Evolutionary conservation across 2,113 vertebrate species (phyloP).

Genomic region (Nasalis larvatus): DNA sequence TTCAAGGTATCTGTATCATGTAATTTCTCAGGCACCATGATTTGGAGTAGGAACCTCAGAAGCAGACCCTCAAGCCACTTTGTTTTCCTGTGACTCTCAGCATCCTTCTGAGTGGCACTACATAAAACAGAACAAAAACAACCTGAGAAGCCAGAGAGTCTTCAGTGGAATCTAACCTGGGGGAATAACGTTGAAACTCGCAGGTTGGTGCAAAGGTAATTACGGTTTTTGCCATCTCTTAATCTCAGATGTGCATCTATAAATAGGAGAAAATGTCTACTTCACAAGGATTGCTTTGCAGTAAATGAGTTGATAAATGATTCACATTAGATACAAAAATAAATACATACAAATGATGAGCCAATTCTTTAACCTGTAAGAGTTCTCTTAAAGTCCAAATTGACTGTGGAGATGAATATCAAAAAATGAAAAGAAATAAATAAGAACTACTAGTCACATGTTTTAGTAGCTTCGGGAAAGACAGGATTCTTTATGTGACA

Average conservation of each 20-base stretch:
- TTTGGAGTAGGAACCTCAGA: neutral
- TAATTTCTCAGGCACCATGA: neutral
- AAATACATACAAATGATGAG: neutral
- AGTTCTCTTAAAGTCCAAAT: neutral
- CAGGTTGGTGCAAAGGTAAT: no score
- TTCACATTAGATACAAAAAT: neutral
- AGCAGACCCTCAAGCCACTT: neutral
- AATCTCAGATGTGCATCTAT: neutral
- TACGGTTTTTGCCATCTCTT: neutral
- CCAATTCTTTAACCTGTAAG: neutral
- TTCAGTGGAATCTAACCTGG: neutral
- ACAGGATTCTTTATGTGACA: neutral
- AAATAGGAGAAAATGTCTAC: neutral
- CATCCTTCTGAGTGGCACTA: neutral
- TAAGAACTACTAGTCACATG: neutral
- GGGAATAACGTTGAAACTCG: neutral
- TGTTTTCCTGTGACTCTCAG: neutral
- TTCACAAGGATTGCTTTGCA: neutral
- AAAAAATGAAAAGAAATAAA: neutral
- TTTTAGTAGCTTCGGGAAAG: neutral
- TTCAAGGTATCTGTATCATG: rapidly evolving
- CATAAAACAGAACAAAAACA: neutral
- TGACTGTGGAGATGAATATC: neutral
- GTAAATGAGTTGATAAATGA: neutral
- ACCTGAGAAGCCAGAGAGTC: neutral